phyloP scores from a whole-genome alignment of 2,888 invertebrate genomes.

The Drosophila pseudotakahashii region DNA sequence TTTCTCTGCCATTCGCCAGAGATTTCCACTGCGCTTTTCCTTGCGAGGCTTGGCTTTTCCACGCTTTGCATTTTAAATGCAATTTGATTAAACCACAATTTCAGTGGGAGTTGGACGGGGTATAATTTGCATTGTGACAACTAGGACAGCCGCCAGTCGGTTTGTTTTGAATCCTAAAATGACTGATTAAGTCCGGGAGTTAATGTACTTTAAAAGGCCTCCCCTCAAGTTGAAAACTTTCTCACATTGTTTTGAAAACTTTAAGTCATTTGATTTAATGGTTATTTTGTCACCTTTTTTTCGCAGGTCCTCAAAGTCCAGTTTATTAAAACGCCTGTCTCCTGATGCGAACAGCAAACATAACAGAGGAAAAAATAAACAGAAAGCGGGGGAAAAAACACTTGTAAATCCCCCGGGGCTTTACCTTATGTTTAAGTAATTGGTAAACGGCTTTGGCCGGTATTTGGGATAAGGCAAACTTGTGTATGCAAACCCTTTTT shows the following conservation, averaged over 20 bases:
- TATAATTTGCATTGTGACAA: conserved; percentile 33
- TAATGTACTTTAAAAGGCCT: not conserved
- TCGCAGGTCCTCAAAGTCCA: conserved; percentile 12
- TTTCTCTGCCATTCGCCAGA: conserved; percentile 13
- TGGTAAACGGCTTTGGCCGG: conserved; percentile 70
- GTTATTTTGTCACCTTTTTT: conserved; percentile 36
- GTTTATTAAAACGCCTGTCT: conserved; percentile 34
- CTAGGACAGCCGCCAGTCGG: conserved; percentile 13
- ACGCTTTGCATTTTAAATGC: conserved; percentile 28
- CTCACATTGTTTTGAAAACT: conserved; percentile 4
- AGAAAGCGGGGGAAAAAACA: conserved; percentile 43
- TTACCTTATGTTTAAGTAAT: conserved; percentile 76
- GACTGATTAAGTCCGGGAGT: not conserved
- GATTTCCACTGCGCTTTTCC: conserved; percentile 30
- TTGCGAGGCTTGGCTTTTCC: not conserved
- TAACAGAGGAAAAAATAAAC: conserved; percentile 2
- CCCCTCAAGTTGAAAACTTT: conserved; percentile 6
- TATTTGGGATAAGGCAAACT: conserved; percentile 22
- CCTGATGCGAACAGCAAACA: conserved; percentile 10
- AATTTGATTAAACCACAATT: conserved; percentile 43
- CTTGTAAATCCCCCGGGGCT: conserved; percentile 70
- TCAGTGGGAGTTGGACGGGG: not conserved
- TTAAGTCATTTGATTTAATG: conserved; percentile 31
- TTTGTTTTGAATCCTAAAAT: conserved; percentile 18
- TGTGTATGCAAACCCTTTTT: conserved; percentile 45